Conservation (phyloP, 2,888 invertebrate genomes). For the Eubasilissa splendida region DNA sequence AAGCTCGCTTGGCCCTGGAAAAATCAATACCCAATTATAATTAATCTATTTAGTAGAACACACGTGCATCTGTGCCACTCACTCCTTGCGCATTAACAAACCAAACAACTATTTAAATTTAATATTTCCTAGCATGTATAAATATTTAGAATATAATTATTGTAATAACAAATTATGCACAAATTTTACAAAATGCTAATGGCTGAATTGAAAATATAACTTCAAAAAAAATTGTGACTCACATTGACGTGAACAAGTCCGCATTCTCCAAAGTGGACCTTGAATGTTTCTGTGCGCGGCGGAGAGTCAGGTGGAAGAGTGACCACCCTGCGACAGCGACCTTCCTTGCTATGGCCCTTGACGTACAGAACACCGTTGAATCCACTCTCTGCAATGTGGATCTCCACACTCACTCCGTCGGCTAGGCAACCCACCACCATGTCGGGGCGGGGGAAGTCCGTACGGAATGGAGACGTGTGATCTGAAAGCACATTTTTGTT, state of each 20-base stretch:
- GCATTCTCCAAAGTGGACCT: constrained; percentile 92
- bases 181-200: neutral
- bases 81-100: too few species aligned
- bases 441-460: constrained; percentile 88
- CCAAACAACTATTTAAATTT: too few species aligned
- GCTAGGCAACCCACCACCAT: constrained; percentile 92
- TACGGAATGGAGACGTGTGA: constrained; percentile 73
- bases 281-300: constrained; percentile 83
- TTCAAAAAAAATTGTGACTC: constrained; percentile 64
- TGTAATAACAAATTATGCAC: too few species aligned
- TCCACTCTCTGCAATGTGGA: constrained; percentile 81
- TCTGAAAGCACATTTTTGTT: constrained; percentile 32
- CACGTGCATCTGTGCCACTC: too few species aligned
- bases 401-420: constrained; percentile 91
- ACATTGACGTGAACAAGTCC: constrained; percentile 93
- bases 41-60: too few species aligned
- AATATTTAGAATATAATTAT: too few species aligned
- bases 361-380: constrained; percentile 95
- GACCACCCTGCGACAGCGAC: constrained; percentile 87
- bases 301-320: constrained; percentile 80
- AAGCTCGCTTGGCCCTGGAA: constrained; percentile 91
- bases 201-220: neutral
- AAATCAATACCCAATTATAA: too few species aligned
- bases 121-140: too few species aligned
- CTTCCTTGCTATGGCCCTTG: constrained; percentile 95